Percentiles rank a stretch among this genome's conserved stretches.
phyloP scores from a whole-genome alignment of 2,797 vertebrate genomes.

The Muscicapa comitata region DNA sequence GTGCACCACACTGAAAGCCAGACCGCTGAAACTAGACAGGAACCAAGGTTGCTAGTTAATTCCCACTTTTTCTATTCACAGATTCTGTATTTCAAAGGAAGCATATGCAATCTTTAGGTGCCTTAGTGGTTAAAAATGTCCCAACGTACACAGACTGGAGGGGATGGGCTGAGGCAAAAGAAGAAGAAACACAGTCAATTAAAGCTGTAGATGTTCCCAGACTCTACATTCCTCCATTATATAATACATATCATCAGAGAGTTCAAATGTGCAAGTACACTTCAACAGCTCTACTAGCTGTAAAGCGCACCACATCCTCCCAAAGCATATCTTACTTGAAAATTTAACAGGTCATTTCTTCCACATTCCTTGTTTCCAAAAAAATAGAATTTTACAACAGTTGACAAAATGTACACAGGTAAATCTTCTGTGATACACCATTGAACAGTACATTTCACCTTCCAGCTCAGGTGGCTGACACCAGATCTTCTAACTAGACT shows the following conservation, averaged over 20 bases:
- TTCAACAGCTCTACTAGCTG: not conserved
- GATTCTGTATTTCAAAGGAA: not conserved
- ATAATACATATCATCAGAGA: not conserved
- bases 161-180: not conserved
- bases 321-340: not conserved
- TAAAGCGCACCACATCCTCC: not conserved
- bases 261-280: not conserved
- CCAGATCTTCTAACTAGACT: not conserved
- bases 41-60: not conserved
- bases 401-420: not conserved
- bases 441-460: fast-evolving
- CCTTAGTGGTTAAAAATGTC: not conserved
- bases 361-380: not conserved
- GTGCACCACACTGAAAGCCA: not conserved
- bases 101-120: not conserved
- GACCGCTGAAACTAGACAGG: not conserved
- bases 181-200: not conserved
- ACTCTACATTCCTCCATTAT: not conserved
- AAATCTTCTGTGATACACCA: not conserved
- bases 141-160: not conserved
- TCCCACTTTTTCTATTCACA: not conserved
- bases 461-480: not conserved
- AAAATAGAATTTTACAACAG: not conserved
- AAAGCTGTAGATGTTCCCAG: not conserved
- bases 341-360: not conserved